Conservation (phyloP, 2,113 vertebrate genomes). For the Upupa epops region DNA sequence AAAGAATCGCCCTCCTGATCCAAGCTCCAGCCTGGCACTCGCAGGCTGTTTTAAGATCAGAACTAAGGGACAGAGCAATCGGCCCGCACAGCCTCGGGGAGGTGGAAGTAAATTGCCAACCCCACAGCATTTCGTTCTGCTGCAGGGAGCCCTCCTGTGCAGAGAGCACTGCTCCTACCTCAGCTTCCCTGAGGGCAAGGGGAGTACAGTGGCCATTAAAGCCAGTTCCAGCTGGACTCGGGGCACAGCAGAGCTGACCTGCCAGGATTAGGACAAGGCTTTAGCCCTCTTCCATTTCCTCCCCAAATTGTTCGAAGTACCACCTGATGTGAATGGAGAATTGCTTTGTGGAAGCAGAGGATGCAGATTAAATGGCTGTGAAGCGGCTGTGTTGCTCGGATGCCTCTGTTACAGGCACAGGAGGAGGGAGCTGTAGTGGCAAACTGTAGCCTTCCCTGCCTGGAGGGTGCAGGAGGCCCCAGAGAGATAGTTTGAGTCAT, state of each 20-base stretch:
- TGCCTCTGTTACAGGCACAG: not conserved
- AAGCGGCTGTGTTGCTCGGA: too few relatives aligned
- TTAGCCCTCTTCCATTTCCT: not conserved
- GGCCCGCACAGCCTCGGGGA: not conserved
- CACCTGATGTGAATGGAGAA: not conserved
- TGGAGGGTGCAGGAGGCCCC: not conserved
- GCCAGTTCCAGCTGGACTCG: not conserved
- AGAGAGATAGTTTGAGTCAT: not conserved
- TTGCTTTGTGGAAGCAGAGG: not conserved
- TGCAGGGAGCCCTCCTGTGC: not conserved
- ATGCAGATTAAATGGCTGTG: not conserved
- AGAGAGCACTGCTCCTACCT: not conserved
- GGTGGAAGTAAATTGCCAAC: not conserved
- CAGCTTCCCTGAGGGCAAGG: not conserved
- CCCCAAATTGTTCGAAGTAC: not conserved
- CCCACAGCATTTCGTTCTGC: not conserved
- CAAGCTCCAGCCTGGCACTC: rapidly evolving
- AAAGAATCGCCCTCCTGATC: not conserved
- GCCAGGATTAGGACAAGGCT: not conserved
- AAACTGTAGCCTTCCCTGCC: not conserved
- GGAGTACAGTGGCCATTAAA: not conserved
- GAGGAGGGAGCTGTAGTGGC: not conserved
- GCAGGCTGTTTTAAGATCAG: not conserved
- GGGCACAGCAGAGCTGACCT: not conserved
- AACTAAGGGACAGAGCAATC: not conserved